phyloP scores from a whole-genome alignment of 2,888 invertebrate genomes.

The Siphlonurus alternatus region DNA sequence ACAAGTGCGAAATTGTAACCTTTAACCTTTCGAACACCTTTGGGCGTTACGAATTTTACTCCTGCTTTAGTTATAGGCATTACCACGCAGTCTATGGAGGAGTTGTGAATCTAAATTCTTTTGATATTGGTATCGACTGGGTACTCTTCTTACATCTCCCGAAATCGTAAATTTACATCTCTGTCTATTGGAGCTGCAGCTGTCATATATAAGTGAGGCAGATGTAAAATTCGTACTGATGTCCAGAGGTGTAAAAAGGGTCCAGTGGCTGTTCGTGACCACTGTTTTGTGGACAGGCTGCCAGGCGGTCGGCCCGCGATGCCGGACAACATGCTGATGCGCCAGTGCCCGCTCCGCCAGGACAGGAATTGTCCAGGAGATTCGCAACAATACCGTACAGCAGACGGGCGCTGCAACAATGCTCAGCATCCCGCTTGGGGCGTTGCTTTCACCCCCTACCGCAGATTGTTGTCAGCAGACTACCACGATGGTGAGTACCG shows the following conservation, averaged over 20 bases:
- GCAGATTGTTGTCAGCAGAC: slow-evolving; percentile 58
- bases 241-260: neutral
- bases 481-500: slow-evolving; percentile 53
- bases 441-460: slow-evolving; percentile 63
- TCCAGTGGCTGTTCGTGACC: neutral
- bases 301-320: slow-evolving; percentile 13
- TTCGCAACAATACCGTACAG: slow-evolving; percentile 51
- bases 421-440: slow-evolving; percentile 59
- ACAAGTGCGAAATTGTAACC: too few species aligned
- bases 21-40: too few species aligned
- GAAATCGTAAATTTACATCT: too few species aligned
- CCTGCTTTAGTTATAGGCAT: too few species aligned
- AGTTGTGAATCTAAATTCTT: too few species aligned
- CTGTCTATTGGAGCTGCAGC: too few species aligned
- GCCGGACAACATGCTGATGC: slow-evolving; percentile 30
- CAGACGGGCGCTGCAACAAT: slow-evolving; percentile 85
- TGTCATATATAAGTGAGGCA: slow-evolving; percentile 10
- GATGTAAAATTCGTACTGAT: slow-evolving; percentile 17
- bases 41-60: too few species aligned
- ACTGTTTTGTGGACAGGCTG: neutral
- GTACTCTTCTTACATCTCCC: too few species aligned
- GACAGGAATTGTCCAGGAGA: slow-evolving; percentile 39
- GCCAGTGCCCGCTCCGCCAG: slow-evolving; percentile 47
- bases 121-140: too few species aligned
- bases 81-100: too few species aligned